Evolutionary conservation across 2,797 vertebrate genomes (phyloP).

Genomic region (Acipenser transmontanus): DNA sequence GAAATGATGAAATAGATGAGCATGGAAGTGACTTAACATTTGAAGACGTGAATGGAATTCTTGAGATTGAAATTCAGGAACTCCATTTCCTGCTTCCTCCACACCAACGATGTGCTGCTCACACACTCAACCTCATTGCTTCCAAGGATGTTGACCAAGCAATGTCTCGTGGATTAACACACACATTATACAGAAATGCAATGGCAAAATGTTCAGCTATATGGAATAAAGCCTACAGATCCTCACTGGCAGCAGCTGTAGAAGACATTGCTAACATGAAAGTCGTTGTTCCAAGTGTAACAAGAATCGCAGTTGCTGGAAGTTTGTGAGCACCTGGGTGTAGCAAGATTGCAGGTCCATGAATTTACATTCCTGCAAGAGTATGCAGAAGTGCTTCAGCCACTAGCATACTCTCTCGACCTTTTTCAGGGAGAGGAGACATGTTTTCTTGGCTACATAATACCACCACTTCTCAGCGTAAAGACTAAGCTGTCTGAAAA

Average conservation of each 20-base stretch:
- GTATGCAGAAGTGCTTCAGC: conserved; percentile 49
- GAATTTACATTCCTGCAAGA: conserved; percentile 59
- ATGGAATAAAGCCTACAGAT: conserved; percentile 56
- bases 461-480: conserved; percentile 57
- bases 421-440: conserved; percentile 64
- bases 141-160: conserved; percentile 53
- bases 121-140: conserved; percentile 54
- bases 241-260: conserved; percentile 38
- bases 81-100: conserved; percentile 45
- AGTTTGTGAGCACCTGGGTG: conserved; percentile 50
- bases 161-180: conserved; percentile 50
- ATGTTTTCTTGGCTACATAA: conserved; percentile 58
- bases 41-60: conserved; percentile 47
- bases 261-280: conserved; percentile 58
- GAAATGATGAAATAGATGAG: conserved; percentile 20
- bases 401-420: conserved; percentile 61
- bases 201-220: conserved; percentile 54
- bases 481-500: conserved; percentile 60
- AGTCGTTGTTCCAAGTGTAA: conserved; percentile 40
- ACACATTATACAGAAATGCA: conserved; percentile 49
- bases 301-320: conserved; percentile 54
- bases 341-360: conserved; percentile 44
- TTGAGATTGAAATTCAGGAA: conserved; percentile 36
- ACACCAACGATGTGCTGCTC: conserved; percentile 52
- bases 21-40: conserved; percentile 41